Base-by-base conservation (phyloP, 92 coral and sea anemone genomes). In the Epizoanthus ramosus region DNA sequence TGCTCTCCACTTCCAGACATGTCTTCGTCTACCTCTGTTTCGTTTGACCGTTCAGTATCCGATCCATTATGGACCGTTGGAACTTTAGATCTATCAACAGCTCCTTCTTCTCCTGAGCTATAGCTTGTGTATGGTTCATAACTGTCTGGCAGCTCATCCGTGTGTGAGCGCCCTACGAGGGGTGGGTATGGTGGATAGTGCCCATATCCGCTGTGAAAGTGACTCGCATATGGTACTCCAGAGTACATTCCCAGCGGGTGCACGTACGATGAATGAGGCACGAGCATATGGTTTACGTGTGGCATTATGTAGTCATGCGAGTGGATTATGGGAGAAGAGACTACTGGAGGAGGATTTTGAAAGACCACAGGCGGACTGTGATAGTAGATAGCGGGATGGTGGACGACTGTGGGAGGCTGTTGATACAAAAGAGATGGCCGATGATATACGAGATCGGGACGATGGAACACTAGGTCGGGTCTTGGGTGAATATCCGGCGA, bases 381-480 rank as follows among this genome's bases (percentile, higher is more conserved):
- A 59, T 85, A 90, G 77, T 84, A 79, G 45, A 88, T 90, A 5
- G 91, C 35, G 22, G 94, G 86, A 57, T 90, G 94, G 21, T 90
- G 94, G 5, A 90, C 94, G 25, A 90, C 58, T 25, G 94, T 90
- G 14, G 94, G 87, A n/a, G 94, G 92, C 72, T 90, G 94, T 28
- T 90, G 92, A 53, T 65, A 88, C 80, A 88, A 65, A 21, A 90
- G 68, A 8, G 87, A 47, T 13, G 94, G 94, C 60, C 92, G 77
- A 60, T 90, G 92, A 56, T 88, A 88, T 72, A 90, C 84, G 54
- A 90, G 73, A 61, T 86, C 88, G n/a, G 94, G 94, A 21, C 75
- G 91, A 43, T 84, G 92, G 73, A 90, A 83, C 82, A 90, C 41
- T 67, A 90, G 81, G 52, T 88, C 92, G 9, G 92, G 92, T n/a